These are phyloP conservation scores for Smithornis capensis DNA, from an alignment of 2,113 vertebrate species.

Conservation along the genomic window DNA sequence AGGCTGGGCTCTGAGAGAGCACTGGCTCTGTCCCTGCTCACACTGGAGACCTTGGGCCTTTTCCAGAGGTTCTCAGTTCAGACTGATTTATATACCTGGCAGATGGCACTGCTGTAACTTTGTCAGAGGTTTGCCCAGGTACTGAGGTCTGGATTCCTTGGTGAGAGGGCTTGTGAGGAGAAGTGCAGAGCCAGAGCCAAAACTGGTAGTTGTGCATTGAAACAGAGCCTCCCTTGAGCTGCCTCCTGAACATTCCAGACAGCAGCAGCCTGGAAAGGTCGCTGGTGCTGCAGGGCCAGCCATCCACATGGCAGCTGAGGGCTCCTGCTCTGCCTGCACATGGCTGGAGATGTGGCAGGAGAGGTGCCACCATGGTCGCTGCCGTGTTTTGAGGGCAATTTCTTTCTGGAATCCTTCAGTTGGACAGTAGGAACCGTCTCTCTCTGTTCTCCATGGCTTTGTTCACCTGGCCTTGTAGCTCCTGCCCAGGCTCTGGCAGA, in stretches of 20 bases:
- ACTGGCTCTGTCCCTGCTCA: accelerated
- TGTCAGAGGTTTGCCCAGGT: not conserved
- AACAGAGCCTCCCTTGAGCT: not conserved
- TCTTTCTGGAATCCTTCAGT: not conserved
- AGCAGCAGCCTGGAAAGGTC: not conserved
- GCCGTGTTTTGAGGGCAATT: not conserved
- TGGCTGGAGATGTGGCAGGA: not conserved
- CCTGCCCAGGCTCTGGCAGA: not conserved
- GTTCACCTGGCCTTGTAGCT: accelerated
- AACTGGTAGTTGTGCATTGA: not conserved
- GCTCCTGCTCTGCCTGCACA: not conserved
- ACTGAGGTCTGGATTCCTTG: not conserved
- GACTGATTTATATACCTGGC: not conserved
- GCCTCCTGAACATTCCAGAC: not conserved
- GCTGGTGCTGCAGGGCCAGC: not conserved
- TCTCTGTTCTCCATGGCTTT: accelerated
- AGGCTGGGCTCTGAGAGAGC: not conserved
- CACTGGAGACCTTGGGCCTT: not conserved
- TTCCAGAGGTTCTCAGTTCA: not conserved
- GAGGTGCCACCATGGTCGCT: accelerated
- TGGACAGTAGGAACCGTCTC: too few relatives aligned
- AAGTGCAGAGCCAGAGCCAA: not conserved
- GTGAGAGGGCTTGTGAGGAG: too few relatives aligned
- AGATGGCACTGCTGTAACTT: not conserved
- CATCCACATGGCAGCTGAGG: accelerated